Evolutionary conservation across 92 coral and sea anemone genomes (phyloP).

Genomic region (Paramuricea clavata): DNA sequence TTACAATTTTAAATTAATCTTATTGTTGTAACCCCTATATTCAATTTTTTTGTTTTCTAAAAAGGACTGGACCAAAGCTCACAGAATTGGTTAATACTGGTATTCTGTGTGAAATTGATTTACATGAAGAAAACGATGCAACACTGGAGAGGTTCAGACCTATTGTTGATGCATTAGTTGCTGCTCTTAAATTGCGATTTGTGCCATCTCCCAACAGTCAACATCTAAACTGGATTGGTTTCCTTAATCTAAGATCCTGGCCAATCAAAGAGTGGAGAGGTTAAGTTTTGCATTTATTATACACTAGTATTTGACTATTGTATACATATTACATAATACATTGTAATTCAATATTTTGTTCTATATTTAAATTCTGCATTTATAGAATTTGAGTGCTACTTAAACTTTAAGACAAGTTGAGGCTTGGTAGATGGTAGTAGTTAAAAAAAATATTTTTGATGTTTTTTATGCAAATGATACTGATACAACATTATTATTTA

Average conservation of each 20-base stretch:
- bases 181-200: constrained; percentile 8
- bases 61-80: constrained; percentile 35
- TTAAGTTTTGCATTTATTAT: no score
- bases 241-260: constrained; percentile 32
- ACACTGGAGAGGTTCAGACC: constrained; percentile 9
- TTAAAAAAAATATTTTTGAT: no score
- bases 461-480: no score
- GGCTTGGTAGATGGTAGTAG: no score
- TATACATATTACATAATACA: no score
- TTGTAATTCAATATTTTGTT: neutral
- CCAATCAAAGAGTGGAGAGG: neutral
- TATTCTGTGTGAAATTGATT: neutral
- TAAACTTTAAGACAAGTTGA: no score
- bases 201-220: neutral
- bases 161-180: neutral
- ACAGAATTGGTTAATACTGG: constrained; percentile 1
- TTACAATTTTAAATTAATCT: no score
- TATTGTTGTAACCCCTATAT: neutral
- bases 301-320: no score
- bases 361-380: no score
- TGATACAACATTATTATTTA: no score
- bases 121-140: constrained; percentile 9
- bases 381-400: no score
- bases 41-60: neutral
- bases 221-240: constrained; percentile 37